Evolutionary conservation across 2,888 invertebrate genomes (phyloP).

Genomic region (Carterocephalus palaemon): DNA sequence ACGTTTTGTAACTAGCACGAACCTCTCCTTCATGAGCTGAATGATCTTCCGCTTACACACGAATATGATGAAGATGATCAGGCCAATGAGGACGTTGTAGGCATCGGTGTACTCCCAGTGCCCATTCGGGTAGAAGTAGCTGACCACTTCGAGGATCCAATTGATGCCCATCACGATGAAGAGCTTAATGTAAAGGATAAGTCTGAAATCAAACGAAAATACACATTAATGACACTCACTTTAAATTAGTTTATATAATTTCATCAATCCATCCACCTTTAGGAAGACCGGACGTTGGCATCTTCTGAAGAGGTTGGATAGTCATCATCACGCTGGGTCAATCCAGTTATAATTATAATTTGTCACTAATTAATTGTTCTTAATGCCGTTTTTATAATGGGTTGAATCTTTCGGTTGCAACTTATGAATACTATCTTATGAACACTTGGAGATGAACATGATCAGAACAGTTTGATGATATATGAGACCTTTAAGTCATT

Average conservation of each 20-base stretch:
- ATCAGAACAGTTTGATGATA: too few relatives aligned
- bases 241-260: background rate
- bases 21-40: slow-evolving; percentile 80
- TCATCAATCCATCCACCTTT: too few relatives aligned
- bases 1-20: slow-evolving; percentile 34
- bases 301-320: too few relatives aligned
- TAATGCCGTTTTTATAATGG: too few relatives aligned
- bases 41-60: slow-evolving; percentile 85
- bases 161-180: slow-evolving; percentile 86
- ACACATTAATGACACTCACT: slow-evolving; percentile 5
- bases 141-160: slow-evolving; percentile 86
- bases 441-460: too few relatives aligned
- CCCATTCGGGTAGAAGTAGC: slow-evolving; percentile 75
- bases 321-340: too few relatives aligned
- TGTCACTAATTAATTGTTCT: too few relatives aligned
- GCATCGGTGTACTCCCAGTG: slow-evolving; percentile 81
- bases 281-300: too few relatives aligned
- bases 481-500: too few relatives aligned
- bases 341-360: too few relatives aligned
- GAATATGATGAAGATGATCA: slow-evolving; percentile 85
- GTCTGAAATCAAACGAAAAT: slow-evolving; percentile 68
- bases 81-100: slow-evolving; percentile 83
- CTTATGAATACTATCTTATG: too few relatives aligned
- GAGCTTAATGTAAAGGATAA: slow-evolving; percentile 83
- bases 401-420: too few relatives aligned